A percentile compares a stretch with the other conserved stretches of the same genome.
phyloP scores from a whole-genome alignment of 1,140 invertebrate genomes.

The Gonioctena quinquepunctata region DNA sequence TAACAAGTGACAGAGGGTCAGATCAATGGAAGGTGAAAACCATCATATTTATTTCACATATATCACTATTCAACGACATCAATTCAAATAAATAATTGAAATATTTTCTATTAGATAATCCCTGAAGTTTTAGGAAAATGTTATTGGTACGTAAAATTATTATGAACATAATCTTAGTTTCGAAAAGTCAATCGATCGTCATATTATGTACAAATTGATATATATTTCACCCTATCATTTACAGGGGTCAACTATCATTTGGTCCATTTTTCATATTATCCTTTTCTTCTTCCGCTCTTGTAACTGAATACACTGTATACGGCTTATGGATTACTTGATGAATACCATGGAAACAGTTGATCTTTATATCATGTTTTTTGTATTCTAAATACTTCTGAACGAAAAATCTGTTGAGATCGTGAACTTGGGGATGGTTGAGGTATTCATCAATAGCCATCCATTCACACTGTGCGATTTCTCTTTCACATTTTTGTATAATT shows the following conservation, averaged over 20 bases:
- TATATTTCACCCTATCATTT: too few relatives aligned
- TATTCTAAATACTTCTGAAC: slow-evolving; percentile 69
- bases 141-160: too few relatives aligned
- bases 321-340: slow-evolving; percentile 51
- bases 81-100: too few relatives aligned
- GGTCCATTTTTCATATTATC: background rate
- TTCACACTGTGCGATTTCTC: slow-evolving; percentile 74
- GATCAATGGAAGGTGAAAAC: too few relatives aligned
- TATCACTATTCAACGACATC: too few relatives aligned
- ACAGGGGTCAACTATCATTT: background rate
- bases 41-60: too few relatives aligned
- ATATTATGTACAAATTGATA: too few relatives aligned
- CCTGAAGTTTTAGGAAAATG: too few relatives aligned
- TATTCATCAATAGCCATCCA: slow-evolving; percentile 87
- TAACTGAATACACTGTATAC: slow-evolving; percentile 47
- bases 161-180: too few relatives aligned
- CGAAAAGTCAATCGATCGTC: too few relatives aligned
- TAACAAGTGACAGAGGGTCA: too few relatives aligned
- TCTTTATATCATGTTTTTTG: slow-evolving; percentile 62
- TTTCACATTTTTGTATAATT: slow-evolving; percentile 69
- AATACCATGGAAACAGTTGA: slow-evolving; percentile 59
- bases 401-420: slow-evolving; percentile 72
- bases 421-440: slow-evolving; percentile 70
- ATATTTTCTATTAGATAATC: too few relatives aligned
- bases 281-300: slow-evolving; percentile 21